phyloP scores from a whole-genome alignment of 2,113 vertebrate species.

The Oreochromis spilurus region DNA sequence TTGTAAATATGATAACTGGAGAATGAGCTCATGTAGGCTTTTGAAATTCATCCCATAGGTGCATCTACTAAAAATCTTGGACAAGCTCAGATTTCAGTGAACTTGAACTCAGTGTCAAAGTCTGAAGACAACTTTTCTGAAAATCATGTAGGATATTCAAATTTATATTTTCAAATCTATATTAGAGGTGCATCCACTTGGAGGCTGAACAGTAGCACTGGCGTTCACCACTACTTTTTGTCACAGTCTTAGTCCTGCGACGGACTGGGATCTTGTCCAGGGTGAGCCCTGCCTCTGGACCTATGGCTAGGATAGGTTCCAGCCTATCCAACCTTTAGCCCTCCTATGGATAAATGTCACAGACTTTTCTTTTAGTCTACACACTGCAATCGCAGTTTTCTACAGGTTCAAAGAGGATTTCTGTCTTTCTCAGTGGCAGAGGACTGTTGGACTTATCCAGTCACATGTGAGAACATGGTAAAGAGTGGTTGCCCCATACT shows the following conservation, averaged over 20 bases:
- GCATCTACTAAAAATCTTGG: neutral
- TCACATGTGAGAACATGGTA: no score
- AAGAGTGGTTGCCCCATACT: no score
- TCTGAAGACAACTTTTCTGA: neutral
- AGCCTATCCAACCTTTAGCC: no score
- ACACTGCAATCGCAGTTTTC: no score
- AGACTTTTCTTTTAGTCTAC: no score
- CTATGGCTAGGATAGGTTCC: no score
- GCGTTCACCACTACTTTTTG: neutral
- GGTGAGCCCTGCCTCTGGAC: no score
- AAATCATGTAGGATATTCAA: neutral
- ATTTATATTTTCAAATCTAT: neutral
- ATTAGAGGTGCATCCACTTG: neutral
- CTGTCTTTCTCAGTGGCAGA: no score
- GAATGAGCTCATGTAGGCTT: neutral
- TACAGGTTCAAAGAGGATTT: no score
- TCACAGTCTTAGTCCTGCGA: neutral
- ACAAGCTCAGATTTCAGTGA: neutral
- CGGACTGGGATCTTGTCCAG: no score
- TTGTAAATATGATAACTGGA: neutral
- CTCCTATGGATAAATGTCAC: no score
- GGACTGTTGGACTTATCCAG: no score
- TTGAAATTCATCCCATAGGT: neutral
- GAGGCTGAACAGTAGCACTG: neutral
- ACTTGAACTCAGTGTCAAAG: neutral